Evolutionary conservation across 2,888 invertebrate genomes (phyloP).

Genomic region (Margaritifera margaritifera): DNA sequence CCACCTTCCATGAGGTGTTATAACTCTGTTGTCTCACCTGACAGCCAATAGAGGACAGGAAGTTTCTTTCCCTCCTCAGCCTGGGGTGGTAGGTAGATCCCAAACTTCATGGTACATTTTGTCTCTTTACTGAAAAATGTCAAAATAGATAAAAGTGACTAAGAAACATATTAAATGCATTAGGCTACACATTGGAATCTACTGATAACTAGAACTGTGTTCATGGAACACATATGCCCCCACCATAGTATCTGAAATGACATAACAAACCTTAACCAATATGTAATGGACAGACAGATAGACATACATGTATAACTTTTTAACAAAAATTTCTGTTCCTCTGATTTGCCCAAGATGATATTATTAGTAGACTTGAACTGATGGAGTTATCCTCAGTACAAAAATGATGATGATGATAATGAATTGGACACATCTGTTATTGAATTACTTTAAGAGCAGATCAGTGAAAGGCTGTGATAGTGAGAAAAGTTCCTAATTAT

Average conservation of each 20-base stretch:
- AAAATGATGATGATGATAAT: too few species aligned
- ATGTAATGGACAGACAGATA: too few species aligned
- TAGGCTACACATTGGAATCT: not conserved
- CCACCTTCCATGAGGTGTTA: too few species aligned
- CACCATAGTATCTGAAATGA: not conserved
- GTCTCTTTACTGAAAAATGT: conserved; percentile 78
- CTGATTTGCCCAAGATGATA: too few species aligned
- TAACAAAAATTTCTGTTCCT: too few species aligned
- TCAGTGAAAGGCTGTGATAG: too few species aligned
- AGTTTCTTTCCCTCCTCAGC: conserved; percentile 74
- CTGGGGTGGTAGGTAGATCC: conserved; percentile 89
- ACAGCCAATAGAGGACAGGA: conserved; percentile 92
- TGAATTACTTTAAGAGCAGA: too few species aligned
- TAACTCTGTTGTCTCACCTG: conserved; percentile 70
- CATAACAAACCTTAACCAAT: not conserved
- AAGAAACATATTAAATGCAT: not conserved
- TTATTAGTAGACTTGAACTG: too few species aligned
- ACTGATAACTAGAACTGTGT: not conserved
- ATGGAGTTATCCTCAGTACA: too few species aligned
- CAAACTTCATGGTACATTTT: conserved; percentile 94
- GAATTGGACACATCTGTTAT: too few species aligned
- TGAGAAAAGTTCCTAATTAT: too few species aligned
- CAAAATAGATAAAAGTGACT: not conserved
- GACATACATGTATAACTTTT: too few species aligned
- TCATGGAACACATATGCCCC: not conserved